Conservation (phyloP, 2,888 invertebrate genomes). For the Spodoptera littoralis region DNA sequence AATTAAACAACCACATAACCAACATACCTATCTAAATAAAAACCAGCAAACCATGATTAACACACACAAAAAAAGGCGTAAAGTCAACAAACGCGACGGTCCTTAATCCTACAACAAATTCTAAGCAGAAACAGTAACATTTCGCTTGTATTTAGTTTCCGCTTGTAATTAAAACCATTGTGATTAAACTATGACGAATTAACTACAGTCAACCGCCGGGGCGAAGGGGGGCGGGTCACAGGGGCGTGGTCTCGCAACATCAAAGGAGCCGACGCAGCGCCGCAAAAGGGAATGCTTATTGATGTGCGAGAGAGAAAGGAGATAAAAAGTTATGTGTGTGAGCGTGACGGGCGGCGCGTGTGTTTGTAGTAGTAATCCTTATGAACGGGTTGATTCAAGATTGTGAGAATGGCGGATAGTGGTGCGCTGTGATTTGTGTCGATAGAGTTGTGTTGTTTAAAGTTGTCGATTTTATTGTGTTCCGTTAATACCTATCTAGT, state of each 20-base stretch:
- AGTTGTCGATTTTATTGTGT: constrained; percentile 2
- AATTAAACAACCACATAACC: neutral
- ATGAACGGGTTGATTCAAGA: constrained; percentile 85
- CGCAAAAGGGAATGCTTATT: constrained; percentile 78
- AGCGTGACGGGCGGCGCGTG: constrained; percentile 65
- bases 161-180: constrained; percentile 85
- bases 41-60: constrained; percentile 1
- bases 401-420: constrained; percentile 79
- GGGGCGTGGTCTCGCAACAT: constrained; percentile 80
- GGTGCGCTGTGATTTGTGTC: constrained; percentile 66
- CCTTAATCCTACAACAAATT: constrained; percentile 47
- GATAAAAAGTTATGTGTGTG: constrained; percentile 26
- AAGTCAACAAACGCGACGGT: constrained; percentile 33
- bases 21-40: neutral
- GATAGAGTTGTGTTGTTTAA: constrained; percentile 31
- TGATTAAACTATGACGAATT: constrained; percentile 87
- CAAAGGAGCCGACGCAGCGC: constrained; percentile 82
- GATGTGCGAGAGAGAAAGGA: constrained; percentile 67
- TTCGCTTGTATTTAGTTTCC: constrained; percentile 72
- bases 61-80: constrained; percentile 15
- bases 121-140: constrained; percentile 58
- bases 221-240: constrained; percentile 66
- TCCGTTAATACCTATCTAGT: neutral
- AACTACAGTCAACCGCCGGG: constrained; percentile 72
- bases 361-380: constrained; percentile 82